Percentiles rank a stretch among this genome's conserved stretches.
phyloP scores from a whole-genome alignment of 1,140 invertebrate species.

The Aphelinus atriplicis region DNA sequence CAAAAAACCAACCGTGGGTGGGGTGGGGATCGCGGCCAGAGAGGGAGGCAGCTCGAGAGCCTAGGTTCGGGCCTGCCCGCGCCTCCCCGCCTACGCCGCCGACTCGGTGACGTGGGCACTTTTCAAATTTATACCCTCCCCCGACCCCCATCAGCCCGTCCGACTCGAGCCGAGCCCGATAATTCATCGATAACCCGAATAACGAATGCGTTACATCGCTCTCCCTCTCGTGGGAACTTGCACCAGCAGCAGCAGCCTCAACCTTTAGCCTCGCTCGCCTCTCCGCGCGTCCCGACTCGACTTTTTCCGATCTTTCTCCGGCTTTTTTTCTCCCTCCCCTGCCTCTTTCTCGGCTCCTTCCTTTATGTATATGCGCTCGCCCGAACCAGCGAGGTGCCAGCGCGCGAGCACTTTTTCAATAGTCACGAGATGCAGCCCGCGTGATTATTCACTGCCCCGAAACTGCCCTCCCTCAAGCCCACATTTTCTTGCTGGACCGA shows the following conservation, averaged over 20 bases:
- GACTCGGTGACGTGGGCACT: constrained; percentile 33
- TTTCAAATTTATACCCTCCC: constrained; percentile 38
- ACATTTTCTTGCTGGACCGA: no score
- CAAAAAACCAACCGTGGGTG: constrained; percentile 7
- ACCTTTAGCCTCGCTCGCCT: constrained; percentile 7
- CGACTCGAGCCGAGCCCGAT: constrained; percentile 1
- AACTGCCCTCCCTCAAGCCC: no score
- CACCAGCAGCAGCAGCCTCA: neutral
- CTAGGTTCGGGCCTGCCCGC: constrained; percentile 1
- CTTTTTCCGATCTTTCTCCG: neutral
- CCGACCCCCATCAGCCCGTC: neutral
- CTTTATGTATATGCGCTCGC: neutral
- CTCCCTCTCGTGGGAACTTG: constrained; percentile 26
- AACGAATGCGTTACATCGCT: constrained; percentile 28
- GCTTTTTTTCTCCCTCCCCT: neutral
- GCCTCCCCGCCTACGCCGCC: constrained; percentile 30
- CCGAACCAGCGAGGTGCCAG: no score
- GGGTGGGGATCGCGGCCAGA: neutral
- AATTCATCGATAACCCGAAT: constrained; percentile 39
- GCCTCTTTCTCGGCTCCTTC: neutral
- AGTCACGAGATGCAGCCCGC: no score
- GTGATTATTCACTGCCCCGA: no score
- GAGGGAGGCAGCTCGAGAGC: constrained; percentile 2
- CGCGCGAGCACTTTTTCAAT: no score
- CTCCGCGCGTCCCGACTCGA: neutral